phyloP scores from a whole-genome alignment of 2,888 invertebrate species.

The Glaucopsyche alexis region DNA sequence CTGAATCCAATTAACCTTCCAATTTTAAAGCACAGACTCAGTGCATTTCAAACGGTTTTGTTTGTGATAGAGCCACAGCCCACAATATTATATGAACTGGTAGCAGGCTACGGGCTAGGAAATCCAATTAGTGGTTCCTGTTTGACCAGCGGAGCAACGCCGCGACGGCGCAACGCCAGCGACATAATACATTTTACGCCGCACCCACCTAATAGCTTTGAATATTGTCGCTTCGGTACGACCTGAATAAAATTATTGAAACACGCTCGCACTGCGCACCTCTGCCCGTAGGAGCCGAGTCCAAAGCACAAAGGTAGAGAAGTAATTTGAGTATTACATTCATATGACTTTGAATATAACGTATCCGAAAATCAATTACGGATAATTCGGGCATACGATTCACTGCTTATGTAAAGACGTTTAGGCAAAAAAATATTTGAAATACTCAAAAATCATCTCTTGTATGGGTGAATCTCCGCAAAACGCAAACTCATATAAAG shows the following conservation, averaged over 20 bases:
- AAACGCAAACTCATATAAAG: too few relatives aligned
- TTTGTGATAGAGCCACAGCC: neutral
- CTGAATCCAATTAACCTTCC: neutral
- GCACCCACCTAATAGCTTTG: neutral
- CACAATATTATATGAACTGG: constrained; percentile 14
- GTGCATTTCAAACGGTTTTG: constrained; percentile 1
- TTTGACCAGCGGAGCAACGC: constrained; percentile 30
- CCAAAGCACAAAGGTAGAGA: neutral
- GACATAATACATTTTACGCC: constrained; percentile 29
- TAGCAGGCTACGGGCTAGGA: constrained; percentile 7
- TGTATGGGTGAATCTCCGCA: too few relatives aligned
- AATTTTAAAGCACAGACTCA: neutral
- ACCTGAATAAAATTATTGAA: constrained; percentile 9
- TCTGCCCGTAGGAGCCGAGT: neutral
- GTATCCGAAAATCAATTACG: neutral
- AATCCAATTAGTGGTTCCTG: constrained; percentile 31
- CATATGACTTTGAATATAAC: neutral
- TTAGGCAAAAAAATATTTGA: too few relatives aligned
- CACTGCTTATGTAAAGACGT: too few relatives aligned
- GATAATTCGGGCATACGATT: too few relatives aligned
- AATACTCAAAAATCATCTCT: too few relatives aligned
- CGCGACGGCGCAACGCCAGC: constrained; percentile 24
- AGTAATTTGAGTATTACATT: neutral
- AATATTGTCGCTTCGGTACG: constrained; percentile 1
- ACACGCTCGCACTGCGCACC: neutral